These are phyloP conservation scores for Campoplex capitator DNA, from an alignment of 2,888 invertebrate genomes.

Conservation along the genomic window DNA sequence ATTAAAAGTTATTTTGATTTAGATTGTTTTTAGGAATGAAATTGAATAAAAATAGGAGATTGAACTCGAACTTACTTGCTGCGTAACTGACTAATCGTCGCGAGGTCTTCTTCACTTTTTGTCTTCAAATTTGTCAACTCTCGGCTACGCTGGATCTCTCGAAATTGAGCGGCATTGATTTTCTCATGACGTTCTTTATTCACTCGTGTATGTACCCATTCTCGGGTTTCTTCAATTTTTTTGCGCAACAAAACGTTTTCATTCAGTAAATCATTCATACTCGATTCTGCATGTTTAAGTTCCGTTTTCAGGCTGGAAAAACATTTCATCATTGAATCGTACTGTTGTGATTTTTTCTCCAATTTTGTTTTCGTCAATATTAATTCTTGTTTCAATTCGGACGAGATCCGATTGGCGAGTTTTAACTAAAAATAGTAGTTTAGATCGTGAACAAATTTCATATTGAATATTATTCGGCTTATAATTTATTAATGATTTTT, in stretches of 20 bases:
- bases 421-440: constrained; percentile 63
- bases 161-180: constrained; percentile 64
- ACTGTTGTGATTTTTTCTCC: constrained; percentile 67
- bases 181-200: constrained; percentile 72
- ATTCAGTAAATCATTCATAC: constrained; percentile 72
- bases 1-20: background rate
- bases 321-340: constrained; percentile 68
- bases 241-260: constrained; percentile 72
- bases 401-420: constrained; percentile 61
- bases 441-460: background rate
- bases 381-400: constrained; percentile 71
- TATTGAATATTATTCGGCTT: background rate
- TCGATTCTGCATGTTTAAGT: constrained; percentile 70
- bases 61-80: constrained; percentile 69
- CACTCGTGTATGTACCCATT: constrained; percentile 71
- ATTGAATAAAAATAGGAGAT: background rate
- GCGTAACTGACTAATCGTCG: constrained; percentile 71
- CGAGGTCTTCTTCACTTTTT: constrained; percentile 73
- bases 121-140: constrained; percentile 74
- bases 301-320: constrained; percentile 71
- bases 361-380: constrained; percentile 55
- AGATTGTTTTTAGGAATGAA: background rate
- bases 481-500: background rate
- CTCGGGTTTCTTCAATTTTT: constrained; percentile 73
- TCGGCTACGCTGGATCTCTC: constrained; percentile 70